Base-by-base conservation (phyloP, 2,888 invertebrate species). In the Trissonchulus sp. region DNA sequence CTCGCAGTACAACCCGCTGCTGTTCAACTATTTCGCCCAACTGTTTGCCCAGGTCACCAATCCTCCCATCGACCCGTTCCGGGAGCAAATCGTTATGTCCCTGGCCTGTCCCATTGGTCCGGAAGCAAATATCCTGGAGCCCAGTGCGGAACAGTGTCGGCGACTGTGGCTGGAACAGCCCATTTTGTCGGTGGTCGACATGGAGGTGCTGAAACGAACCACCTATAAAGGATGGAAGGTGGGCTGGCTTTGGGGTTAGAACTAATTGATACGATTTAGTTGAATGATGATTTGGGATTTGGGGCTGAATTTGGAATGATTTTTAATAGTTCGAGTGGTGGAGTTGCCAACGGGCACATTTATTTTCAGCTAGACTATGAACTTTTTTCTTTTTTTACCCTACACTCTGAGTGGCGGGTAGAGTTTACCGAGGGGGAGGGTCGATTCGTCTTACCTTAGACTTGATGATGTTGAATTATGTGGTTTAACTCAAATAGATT, bases 31-130 rank as follows among this genome's bases (percentile, higher is more conserved):
- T 86, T 99, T 99, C 88, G 98, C 99, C 85, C 99, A 99, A 85
- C 88, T 98, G 68, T 99, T 99, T 87, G 99, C 99, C 48, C 99
- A 99, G 89, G 88, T 88, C 80, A 99, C 99, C 81, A 99, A 99
- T 88, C 99, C 99, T 2, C 99, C 99, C 1, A 98, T 99, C 80
- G 99, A 99, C 88, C 99, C 99, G 60, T 98, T 99, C 89, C 90
- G 96, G 81, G 99, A 99, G 87, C 94, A 94, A 87, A 93, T 98
- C 79, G 97, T 99, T 77, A 99, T 99, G 98, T 96, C 97, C 0
- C 88, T 99, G 85, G 91, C 93, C 78, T 97, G 97, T 83, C 98
- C 98, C 0, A 90, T 99, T 82, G 99, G 99, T 0, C 99, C 99
- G 0, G 94, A 94, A 82, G 91, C 92, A 1, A 99, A 99, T 86